Base-by-base conservation (phyloP, 2,888 invertebrate genomes). In the Sinotaia quadrata region DNA sequence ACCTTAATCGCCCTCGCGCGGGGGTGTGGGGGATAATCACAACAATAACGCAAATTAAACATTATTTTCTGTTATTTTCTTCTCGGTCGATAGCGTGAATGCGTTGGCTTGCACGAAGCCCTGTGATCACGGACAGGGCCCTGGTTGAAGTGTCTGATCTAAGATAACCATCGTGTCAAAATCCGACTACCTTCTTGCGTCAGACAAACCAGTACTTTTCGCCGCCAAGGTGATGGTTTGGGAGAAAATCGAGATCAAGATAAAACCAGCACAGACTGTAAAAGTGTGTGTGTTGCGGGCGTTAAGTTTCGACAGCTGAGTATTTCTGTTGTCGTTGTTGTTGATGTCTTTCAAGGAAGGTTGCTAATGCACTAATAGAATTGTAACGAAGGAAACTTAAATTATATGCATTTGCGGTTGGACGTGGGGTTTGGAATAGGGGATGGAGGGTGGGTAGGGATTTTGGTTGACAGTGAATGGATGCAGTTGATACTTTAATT, bases 1-100 rank as follows among this genome's bases (percentile, higher is more conserved):
- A 27, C 36, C 54, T 52, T 36, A 58, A 37, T 44, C 37, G 36
- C 44, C 24, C 54, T 27, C 34, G 41, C 36, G 62, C n/a, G n/a
- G n/a, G n/a, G n/a, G n/a, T n/a, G n/a, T 37, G 47, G 44, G 66
- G 58, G 58, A 74, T 79, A 80, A 80, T 80, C 73, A 79, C 75
- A 74, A 71, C 76, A 76, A 78, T 81, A 76, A 68, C 69, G 75
- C 71, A 77, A 80, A 80, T 81, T 80, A 79, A 75, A 73, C 73
- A 73, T 77, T 75, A 79, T 80, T 81, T 81, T 78, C 76, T 72
- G 78, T 75, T 74, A 79, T 79, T 81, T 78, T 65, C 68, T 62
- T 60, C 52, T 54, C 31, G 60, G 60, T 66, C 69, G 65, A 65
- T 65, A 27, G 56, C 18, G n/a, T 33, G 33, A 47, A n/a, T 36